Conservation (phyloP, 2,113 vertebrate species). For the Gavia stellata region DNA sequence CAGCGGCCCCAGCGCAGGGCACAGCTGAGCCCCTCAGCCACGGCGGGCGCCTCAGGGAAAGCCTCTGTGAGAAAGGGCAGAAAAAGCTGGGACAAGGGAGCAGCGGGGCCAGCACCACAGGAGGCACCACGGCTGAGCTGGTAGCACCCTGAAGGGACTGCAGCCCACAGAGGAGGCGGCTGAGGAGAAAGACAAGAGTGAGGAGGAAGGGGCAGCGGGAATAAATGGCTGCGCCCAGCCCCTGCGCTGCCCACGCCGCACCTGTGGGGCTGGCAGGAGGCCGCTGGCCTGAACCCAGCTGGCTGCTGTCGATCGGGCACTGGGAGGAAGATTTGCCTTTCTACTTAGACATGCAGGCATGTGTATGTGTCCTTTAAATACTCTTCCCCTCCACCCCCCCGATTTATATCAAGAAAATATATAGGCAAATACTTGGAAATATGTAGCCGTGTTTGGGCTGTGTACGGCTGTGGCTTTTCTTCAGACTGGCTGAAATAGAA, state of each 20-base stretch:
- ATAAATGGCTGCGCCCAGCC: background rate
- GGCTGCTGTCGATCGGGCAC: background rate
- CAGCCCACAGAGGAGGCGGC: fast-evolving
- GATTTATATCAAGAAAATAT: background rate
- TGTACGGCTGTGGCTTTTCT: background rate
- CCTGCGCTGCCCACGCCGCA: fast-evolving
- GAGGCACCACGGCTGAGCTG: background rate
- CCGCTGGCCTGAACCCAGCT: background rate
- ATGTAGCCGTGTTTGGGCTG: fast-evolving
- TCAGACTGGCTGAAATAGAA: background rate
- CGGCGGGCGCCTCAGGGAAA: fast-evolving
- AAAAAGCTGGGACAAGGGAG: background rate
- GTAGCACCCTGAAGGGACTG: background rate
- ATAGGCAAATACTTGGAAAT: background rate
- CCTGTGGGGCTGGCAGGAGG: fast-evolving
- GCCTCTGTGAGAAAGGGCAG: background rate
- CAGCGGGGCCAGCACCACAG: fast-evolving
- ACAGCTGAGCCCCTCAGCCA: background rate
- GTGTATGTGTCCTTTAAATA: background rate
- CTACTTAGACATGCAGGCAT: background rate
- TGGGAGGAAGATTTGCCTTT: background rate
- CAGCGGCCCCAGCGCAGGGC: background rate
- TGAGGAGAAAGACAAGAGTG: background rate
- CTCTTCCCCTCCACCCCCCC: fast-evolving
- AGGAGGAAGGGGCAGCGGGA: background rate